These are phyloP conservation scores for Myocastor coypus DNA, from an alignment of 2,113 vertebrate genomes.

Conservation along the genomic window DNA sequence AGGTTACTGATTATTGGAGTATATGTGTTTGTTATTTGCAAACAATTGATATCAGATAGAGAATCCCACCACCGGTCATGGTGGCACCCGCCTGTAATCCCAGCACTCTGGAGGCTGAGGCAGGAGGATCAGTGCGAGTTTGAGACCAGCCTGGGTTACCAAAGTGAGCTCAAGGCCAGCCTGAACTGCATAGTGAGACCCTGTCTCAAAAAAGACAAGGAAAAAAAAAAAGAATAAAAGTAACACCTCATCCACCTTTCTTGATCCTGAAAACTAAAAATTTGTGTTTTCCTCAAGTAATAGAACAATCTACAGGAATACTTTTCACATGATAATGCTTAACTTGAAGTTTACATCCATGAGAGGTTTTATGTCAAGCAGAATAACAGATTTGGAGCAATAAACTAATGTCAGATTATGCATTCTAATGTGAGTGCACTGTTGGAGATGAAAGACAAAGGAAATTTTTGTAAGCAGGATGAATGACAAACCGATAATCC, in stretches of 20 bases:
- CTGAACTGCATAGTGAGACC: too few species aligned
- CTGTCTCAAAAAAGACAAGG: too few species aligned
- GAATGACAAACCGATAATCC: neutral
- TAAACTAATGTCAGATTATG: slow-evolving; percentile 1
- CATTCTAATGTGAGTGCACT: neutral
- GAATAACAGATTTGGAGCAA: neutral
- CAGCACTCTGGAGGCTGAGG: too few species aligned
- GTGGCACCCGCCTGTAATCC: too few species aligned
- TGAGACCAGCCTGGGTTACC: too few species aligned
- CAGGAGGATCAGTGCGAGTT: too few species aligned
- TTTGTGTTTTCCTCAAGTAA: neutral
- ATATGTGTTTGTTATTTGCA: neutral
- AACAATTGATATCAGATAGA: neutral
- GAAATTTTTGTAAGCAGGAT: neutral
- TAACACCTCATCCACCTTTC: too few species aligned
- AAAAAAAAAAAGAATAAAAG: too few species aligned
- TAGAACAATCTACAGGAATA: neutral
- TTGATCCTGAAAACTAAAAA: neutral
- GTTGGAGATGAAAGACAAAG: neutral
- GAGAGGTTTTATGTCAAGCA: neutral
- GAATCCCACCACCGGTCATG: too few species aligned
- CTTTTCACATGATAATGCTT: neutral
- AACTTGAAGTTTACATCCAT: neutral
- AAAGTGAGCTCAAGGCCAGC: too few species aligned
- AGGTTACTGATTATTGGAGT: neutral